These are phyloP conservation scores for Morpho deidamia DNA, from an alignment of 2,888 invertebrate genomes.

Conservation along the genomic window DNA sequence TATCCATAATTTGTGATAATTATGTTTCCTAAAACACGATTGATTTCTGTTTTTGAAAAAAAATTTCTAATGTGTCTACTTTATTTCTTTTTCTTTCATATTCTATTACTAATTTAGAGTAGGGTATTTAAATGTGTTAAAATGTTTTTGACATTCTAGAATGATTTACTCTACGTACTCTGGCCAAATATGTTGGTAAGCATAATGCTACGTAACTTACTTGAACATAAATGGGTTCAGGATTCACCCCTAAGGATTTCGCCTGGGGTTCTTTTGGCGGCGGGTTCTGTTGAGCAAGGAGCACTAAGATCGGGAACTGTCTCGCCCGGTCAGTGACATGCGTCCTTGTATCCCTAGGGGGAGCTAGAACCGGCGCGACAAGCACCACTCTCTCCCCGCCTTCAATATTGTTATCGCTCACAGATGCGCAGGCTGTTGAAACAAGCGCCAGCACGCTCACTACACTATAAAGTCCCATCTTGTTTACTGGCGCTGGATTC, in stretches of 20 bases:
- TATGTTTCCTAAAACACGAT: no score
- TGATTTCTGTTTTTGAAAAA: no score
- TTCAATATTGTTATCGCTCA: constrained; percentile 55
- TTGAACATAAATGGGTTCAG: constrained; percentile 62
- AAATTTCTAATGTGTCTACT: no score
- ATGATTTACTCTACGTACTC: no score
- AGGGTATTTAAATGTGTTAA: no score
- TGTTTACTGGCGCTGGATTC: constrained; percentile 63
- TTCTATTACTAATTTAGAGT: no score
- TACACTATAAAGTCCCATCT: constrained; percentile 58
- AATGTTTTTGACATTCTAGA: no score
- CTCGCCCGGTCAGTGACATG: constrained; percentile 55
- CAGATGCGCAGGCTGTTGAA: constrained; percentile 42
- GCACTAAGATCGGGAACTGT: constrained; percentile 64
- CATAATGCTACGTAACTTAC: constrained; percentile 35
- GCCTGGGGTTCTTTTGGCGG: constrained; percentile 44
- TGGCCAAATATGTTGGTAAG: no score
- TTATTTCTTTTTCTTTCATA: no score
- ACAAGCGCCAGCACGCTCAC: constrained; percentile 50
- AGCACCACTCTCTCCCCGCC: constrained; percentile 53
- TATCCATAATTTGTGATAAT: no score
- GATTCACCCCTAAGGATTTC: constrained; percentile 49
- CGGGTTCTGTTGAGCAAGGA: constrained; percentile 47
- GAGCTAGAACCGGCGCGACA: constrained; percentile 64
- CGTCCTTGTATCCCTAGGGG: constrained; percentile 54